These are phyloP conservation scores for Eupithecia inturbata DNA, from an alignment of 2,888 invertebrate species.

Conservation along the genomic window DNA sequence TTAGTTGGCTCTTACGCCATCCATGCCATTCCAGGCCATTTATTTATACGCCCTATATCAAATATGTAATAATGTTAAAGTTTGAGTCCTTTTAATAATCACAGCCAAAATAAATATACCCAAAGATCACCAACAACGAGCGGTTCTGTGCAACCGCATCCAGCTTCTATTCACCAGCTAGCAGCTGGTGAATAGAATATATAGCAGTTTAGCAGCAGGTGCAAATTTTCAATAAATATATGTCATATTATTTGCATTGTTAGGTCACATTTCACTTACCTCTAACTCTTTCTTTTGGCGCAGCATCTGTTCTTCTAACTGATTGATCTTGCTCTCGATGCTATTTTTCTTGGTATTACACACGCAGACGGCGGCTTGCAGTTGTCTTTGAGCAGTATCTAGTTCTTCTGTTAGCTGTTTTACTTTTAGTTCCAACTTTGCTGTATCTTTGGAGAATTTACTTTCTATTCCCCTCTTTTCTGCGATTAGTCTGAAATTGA, in stretches of 20 bases:
- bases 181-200: too few relatives aligned
- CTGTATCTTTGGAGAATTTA: conserved; percentile 54
- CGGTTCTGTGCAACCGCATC: too few relatives aligned
- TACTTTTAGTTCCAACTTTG: conserved; percentile 58
- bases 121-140: too few relatives aligned
- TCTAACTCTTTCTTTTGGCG: conserved; percentile 53
- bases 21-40: too few relatives aligned
- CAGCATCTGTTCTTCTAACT: conserved; percentile 53
- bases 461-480: conserved; percentile 67
- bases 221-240: too few relatives aligned
- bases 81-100: too few relatives aligned
- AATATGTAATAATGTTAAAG: too few relatives aligned
- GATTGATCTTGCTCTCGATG: conserved; percentile 63
- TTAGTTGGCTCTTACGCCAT: too few relatives aligned
- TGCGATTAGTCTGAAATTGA: conserved; percentile 60
- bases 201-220: too few relatives aligned
- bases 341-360: conserved; percentile 63
- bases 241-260: background rate
- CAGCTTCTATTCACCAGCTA: too few relatives aligned
- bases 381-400: conserved; percentile 63
- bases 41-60: too few relatives aligned
- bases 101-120: too few relatives aligned
- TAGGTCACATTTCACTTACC: conserved; percentile 45
- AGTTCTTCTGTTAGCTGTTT: conserved; percentile 65
- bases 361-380: conserved; percentile 56